Percentiles rank a stretch among this genome's conserved stretches.
Conservation (phyloP, 2,797 vertebrate species). For the Myiothlypis chrysogaster region DNA sequence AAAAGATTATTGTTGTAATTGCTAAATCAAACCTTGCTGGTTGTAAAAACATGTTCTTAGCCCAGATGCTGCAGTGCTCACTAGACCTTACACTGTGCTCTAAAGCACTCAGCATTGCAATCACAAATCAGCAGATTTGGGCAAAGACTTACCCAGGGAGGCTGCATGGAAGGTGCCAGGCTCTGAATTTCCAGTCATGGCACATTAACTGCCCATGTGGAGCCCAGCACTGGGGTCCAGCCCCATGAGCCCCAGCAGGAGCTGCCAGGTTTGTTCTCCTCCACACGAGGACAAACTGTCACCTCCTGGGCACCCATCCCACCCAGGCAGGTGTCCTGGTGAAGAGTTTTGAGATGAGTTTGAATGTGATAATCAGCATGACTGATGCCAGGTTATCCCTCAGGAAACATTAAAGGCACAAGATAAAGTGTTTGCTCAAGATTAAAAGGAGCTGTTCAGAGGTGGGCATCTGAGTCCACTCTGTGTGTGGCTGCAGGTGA, state of each 20-base stretch:
- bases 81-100: background rate
- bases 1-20: background rate
- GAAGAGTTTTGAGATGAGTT: background rate
- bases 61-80: background rate
- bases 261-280: background rate
- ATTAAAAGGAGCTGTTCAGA: background rate
- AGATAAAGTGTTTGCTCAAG: background rate
- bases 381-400: background rate
- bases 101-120: background rate
- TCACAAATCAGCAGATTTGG: background rate
- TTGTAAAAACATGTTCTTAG: background rate
- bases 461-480: background rate
- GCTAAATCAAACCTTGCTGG: background rate
- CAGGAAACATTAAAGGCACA: background rate
- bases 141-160: background rate
- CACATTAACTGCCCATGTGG: background rate
- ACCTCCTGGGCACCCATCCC: background rate
- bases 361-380: background rate
- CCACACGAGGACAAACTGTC: rapidly evolving
- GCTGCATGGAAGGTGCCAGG: background rate
- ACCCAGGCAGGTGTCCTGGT: background rate
- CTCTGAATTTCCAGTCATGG: background rate
- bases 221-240: background rate
- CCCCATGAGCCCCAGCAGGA: background rate
- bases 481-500: background rate